Evolutionary conservation across 1,140 invertebrate species (phyloP).

Genomic region (Teleopsis dalmanni): DNA sequence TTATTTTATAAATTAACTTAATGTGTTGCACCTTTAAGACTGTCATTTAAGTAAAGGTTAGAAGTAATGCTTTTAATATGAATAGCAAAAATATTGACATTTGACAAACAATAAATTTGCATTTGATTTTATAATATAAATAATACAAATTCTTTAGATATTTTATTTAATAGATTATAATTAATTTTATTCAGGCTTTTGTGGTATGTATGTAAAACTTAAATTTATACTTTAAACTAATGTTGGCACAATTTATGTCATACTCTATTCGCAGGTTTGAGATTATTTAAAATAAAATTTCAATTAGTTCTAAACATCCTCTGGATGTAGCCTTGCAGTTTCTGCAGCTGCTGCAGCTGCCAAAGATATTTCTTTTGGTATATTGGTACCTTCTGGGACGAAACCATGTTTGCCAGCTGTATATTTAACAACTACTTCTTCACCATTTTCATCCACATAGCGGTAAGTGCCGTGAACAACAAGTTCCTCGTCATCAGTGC

Average conservation of each 20-base stretch:
- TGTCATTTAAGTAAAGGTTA: conserved; percentile 7
- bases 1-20: background rate
- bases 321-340: background rate
- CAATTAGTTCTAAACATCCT: too few species aligned
- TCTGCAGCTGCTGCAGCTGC: conserved; percentile 26
- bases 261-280: too few species aligned
- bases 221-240: too few species aligned
- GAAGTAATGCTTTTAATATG: background rate
- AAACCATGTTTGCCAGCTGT: conserved; percentile 63
- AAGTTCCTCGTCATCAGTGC: conserved; percentile 32
- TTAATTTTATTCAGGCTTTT: too few species aligned
- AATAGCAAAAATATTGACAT: too few species aligned
- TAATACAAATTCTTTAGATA: too few species aligned
- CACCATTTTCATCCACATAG: conserved; percentile 57
- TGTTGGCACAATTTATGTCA: too few species aligned
- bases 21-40: background rate
- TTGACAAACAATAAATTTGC: too few species aligned
- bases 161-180: too few species aligned
- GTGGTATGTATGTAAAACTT: too few species aligned
- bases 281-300: too few species aligned
- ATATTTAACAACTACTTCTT: conserved; percentile 57
- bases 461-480: conserved; percentile 48
- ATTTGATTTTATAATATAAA: too few species aligned
- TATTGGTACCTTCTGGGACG: conserved; percentile 50
- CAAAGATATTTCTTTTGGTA: conserved; percentile 41